These are phyloP conservation scores for Entomobrya multifasciata DNA, from an alignment of 2,888 invertebrate species.

Conservation along the genomic window DNA sequence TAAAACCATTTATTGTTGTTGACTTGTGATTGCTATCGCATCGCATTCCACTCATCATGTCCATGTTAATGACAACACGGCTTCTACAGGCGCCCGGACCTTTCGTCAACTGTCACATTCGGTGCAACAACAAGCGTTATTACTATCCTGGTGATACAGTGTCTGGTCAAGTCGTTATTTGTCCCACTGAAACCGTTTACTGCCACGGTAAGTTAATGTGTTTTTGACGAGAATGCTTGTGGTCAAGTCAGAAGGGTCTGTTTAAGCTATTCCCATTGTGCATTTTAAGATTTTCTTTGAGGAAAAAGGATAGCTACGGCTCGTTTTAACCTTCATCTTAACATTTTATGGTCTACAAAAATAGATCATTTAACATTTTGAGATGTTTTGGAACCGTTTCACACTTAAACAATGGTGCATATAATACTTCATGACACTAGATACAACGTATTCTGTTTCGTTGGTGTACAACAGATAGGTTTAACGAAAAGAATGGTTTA, in stretches of 20 bases:
- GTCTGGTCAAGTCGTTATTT: constrained; percentile 63
- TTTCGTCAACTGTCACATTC: constrained; percentile 73
- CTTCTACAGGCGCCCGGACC: constrained; percentile 71
- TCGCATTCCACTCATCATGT: too few species aligned
- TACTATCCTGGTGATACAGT: constrained; percentile 75
- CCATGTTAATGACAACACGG: constrained; percentile 69
- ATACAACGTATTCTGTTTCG: background rate
- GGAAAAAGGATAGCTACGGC: background rate
- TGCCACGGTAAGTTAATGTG: constrained; percentile 72
- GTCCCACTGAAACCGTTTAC: constrained; percentile 72
- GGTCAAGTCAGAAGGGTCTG: background rate
- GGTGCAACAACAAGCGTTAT: constrained; percentile 72
- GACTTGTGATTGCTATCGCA: background rate
- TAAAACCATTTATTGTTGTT: too few species aligned
- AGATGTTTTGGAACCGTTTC: too few species aligned
- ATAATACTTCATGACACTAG: background rate
- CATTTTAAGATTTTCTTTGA: too few species aligned
- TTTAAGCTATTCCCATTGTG: too few species aligned
- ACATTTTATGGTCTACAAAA: too few species aligned
- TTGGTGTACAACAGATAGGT: constrained; percentile 9
- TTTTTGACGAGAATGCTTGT: background rate
- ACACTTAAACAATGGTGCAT: background rate
- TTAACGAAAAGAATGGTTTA: background rate
- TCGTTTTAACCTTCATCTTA: background rate
- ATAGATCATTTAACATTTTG: too few species aligned